Conservation (phyloP, 2,888 invertebrate genomes). For the Lepidochrysops patricia region DNA sequence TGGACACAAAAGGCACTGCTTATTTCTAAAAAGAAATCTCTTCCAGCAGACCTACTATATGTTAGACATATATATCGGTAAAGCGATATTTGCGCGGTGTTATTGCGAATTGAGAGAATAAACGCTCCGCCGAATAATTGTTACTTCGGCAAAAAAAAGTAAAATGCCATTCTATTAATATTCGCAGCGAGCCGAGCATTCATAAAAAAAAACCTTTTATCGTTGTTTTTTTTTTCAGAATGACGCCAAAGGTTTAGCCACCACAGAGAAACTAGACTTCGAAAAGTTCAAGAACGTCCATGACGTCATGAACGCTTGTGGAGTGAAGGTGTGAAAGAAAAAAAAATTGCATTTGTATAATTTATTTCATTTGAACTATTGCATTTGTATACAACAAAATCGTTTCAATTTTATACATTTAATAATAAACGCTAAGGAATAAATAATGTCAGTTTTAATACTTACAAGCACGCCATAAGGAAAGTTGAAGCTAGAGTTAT, state of each 20-base stretch:
- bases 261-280: slow-evolving; percentile 58
- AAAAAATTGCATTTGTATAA: neutral
- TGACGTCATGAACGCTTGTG: slow-evolving; percentile 52
- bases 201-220: neutral
- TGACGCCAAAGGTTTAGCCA: slow-evolving; percentile 55
- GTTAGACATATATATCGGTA: no score
- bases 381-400: slow-evolving; percentile 5
- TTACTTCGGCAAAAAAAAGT: no score
- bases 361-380: slow-evolving; percentile 8
- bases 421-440: slow-evolving; percentile 39
- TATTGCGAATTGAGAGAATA: no score
- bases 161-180: no score
- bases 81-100: no score
- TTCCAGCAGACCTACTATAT: no score
- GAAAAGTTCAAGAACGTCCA: slow-evolving; percentile 60
- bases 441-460: slow-evolving; percentile 36
- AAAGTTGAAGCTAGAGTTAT: slow-evolving; percentile 40
- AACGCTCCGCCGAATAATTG: no score
- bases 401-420: slow-evolving; percentile 10
- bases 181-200: no score
- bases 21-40: no score
- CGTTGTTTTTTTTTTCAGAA: slow-evolving; percentile 42
- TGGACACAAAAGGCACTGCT: no score
- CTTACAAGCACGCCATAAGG: slow-evolving; percentile 56
- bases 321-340: slow-evolving; percentile 29